Evolutionary conservation across 2,888 invertebrate genomes (phyloP), one percentile per base, ranked within the genome.

Genomic region (Synergus itoensis): DNA sequence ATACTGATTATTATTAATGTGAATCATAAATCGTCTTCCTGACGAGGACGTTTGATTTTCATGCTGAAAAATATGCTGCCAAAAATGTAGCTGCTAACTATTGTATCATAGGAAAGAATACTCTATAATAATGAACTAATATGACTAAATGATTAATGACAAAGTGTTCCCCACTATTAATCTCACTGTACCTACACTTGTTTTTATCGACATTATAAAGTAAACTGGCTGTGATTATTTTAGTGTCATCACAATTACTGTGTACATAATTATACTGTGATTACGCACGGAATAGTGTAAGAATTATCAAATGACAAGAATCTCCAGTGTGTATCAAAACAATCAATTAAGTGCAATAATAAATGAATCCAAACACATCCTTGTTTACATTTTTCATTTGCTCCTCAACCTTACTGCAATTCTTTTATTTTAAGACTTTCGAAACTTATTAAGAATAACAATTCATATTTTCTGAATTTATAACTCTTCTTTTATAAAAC

Each of bases 211-310:
- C 84, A 88, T 88, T 87, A 87, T 85, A 84, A 88, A 89, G 86
- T 88, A 88, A 91, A 90, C 88, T 89, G 90, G 90, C 91, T 91
- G 89, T 91, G 90, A 91, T 90, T 90, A 91, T 91, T 90, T 91
- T 89, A 89, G 87, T 87, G 85, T 89, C 88, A 88, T 77, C 80
- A 80, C 75, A 64, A 84, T 86, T 84, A 84, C 85, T 83, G 64
- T 82, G 81, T 82, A 83, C 77, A 84, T 81, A 85, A 81, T 80
- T 67, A 84, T 85, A 86, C 83, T 86, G 84, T 85, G 87, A 88
- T 86, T 85, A 79, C 82, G 81, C 84, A 86, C 78, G 80, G 78
- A 82, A 83, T 78, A 82, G 28, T 28, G 83, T 84, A 79, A 78
- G 80, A 78, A 78, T 85, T 75, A 76, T 84, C 28, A 45, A 45